phyloP scores from a whole-genome alignment of 2,113 vertebrate genomes.

The Ceyx melanurus region DNA sequence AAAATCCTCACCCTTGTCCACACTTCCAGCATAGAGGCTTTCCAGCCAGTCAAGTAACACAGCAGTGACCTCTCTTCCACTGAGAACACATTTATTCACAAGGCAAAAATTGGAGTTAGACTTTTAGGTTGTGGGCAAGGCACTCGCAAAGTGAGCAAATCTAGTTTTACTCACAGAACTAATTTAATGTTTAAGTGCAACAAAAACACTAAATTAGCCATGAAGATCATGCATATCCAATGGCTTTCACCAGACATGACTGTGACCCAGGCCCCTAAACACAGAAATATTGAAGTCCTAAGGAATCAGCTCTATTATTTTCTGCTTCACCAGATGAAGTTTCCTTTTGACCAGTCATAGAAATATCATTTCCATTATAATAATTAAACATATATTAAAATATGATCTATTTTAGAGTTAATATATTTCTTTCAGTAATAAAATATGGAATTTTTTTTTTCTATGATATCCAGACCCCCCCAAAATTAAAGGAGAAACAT shows the following conservation, averaged over 20 bases:
- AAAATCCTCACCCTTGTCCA: constrained; percentile 11
- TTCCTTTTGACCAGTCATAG: constrained; percentile 27
- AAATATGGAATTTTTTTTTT: constrained; percentile 58
- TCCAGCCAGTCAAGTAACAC: constrained; percentile 44
- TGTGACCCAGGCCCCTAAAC: constrained; percentile 64
- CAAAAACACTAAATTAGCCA: constrained; percentile 70
- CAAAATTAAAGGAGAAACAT: constrained; percentile 61
- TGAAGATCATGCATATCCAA: constrained; percentile 69
- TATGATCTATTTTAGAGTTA: constrained; percentile 51
- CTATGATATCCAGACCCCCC: constrained; percentile 17
- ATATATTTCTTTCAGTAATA: constrained; percentile 65
- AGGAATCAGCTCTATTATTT: constrained; percentile 25
- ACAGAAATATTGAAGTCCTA: constrained; percentile 39
- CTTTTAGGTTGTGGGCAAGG: constrained; percentile 74
- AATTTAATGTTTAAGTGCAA: constrained; percentile 73
- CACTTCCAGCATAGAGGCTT: constrained; percentile 30
- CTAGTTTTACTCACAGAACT: constrained; percentile 65
- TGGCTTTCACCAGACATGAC: constrained; percentile 60
- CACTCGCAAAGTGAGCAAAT: constrained; percentile 75
- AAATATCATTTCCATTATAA: constrained; percentile 52
- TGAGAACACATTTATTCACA: constrained; percentile 71
- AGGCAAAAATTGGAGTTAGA: constrained; percentile 74
- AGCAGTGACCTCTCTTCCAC: constrained; percentile 51
- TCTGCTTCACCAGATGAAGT: constrained; percentile 34
- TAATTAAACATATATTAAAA: constrained; percentile 61